These are phyloP conservation scores for Leptosomus discolor DNA, from an alignment of 2,113 vertebrate species.

Conservation along the genomic window DNA sequence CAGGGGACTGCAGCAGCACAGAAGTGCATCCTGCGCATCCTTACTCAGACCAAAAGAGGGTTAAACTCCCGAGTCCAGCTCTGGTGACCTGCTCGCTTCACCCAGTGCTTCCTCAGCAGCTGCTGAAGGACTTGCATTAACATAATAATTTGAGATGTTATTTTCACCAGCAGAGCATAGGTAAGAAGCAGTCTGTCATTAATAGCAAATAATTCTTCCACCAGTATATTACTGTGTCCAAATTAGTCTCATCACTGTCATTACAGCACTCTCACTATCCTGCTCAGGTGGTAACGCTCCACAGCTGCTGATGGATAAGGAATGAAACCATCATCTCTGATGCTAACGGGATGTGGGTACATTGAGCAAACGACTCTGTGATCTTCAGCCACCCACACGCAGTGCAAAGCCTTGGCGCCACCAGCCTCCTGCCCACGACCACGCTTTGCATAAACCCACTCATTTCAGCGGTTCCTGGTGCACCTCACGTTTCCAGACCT, in stretches of 20 bases:
- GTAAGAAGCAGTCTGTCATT: background rate
- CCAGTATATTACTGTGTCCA: background rate
- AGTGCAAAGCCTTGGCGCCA: background rate
- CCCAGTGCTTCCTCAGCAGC: background rate
- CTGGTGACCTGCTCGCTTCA: background rate
- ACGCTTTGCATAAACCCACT: background rate
- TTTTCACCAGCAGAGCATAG: background rate
- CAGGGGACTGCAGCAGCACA: background rate
- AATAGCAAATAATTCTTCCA: background rate
- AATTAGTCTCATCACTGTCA: background rate
- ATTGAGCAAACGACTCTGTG: accelerated
- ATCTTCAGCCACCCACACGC: background rate
- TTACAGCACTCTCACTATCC: background rate
- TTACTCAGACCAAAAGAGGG: background rate
- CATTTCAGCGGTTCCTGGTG: background rate
- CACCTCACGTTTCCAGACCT: background rate
- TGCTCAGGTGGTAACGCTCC: background rate
- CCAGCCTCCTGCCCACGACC: background rate
- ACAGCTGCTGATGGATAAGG: background rate
- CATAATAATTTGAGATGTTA: background rate
- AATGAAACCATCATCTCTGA: background rate
- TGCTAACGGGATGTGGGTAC: background rate
- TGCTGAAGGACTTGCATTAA: background rate
- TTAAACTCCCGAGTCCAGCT: background rate
- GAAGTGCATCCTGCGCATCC: background rate